These are phyloP conservation scores for Peromyscus polionotus DNA, from an alignment of 2,113 vertebrate genomes.

Conservation along the genomic window DNA sequence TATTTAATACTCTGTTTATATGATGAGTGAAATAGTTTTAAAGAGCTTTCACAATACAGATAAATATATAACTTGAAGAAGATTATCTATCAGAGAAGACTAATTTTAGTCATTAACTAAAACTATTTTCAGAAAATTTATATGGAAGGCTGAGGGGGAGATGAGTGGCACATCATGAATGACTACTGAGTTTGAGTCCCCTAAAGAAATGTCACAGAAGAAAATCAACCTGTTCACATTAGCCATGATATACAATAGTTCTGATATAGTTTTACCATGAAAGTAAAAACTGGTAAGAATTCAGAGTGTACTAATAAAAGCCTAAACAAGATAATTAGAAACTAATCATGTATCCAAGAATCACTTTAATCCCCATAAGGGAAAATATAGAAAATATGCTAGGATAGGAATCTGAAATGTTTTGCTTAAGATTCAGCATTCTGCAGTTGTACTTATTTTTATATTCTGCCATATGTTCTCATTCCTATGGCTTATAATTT, in stretches of 20 bases:
- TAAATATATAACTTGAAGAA: not conserved
- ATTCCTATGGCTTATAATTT: not conserved
- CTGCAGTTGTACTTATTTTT: not conserved
- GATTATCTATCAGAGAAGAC: not conserved
- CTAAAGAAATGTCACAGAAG: not conserved
- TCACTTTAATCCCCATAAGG: not conserved
- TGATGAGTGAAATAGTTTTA: constrained; percentile 34
- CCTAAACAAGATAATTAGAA: not conserved
- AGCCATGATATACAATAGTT: not conserved
- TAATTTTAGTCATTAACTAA: constrained; percentile 34
- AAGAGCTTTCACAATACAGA: not conserved
- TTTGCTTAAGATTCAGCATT: constrained; percentile 43
- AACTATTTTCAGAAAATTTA: not conserved
- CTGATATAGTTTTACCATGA: not conserved
- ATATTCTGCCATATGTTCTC: not conserved
- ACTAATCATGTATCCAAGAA: not conserved
- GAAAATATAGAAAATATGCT: not conserved
- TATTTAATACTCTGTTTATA: constrained; percentile 17
- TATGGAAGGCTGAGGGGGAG: not conserved
- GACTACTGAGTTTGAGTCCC: not conserved
- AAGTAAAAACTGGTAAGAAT: not conserved
- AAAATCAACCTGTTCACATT: not conserved
- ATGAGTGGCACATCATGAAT: constrained; percentile 1
- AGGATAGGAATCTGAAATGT: not conserved
- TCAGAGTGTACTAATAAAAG: not conserved